A percentile compares a stretch with the other conserved stretches of the same genome.
phyloP scores from a whole-genome alignment of 2,888 invertebrate species.

The Panopea generosa region DNA sequence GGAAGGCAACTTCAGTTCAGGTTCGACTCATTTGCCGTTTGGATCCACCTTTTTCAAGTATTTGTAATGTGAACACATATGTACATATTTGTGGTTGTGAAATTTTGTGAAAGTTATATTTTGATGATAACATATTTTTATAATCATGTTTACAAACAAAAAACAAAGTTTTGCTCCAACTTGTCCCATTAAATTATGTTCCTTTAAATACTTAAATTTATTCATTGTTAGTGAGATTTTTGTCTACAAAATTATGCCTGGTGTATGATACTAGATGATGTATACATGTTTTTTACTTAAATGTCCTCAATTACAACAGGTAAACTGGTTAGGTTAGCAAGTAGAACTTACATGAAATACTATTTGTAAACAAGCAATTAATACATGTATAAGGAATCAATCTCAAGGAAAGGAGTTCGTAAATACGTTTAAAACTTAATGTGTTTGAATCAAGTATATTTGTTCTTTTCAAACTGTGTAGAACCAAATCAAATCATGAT shows the following conservation, averaged over 20 bases:
- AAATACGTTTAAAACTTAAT: slow-evolving; percentile 3
- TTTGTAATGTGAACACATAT: too few relatives aligned
- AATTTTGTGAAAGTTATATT: not conserved
- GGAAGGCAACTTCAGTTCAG: slow-evolving; percentile 3
- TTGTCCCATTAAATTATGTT: slow-evolving; percentile 1
- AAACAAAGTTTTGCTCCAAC: slow-evolving; percentile 1
- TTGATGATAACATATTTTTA: slow-evolving; percentile 3
- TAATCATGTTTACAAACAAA: slow-evolving; percentile 3
- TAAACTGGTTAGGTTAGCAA: slow-evolving; percentile 3
- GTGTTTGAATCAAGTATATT: slow-evolving; percentile 1
- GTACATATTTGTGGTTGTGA: slow-evolving; percentile 3
- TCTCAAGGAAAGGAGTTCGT: slow-evolving; percentile 3
- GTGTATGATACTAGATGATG: too few relatives aligned
- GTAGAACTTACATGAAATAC: slow-evolving; percentile 1
- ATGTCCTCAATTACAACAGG: slow-evolving; percentile 3
- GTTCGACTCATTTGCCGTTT: slow-evolving; percentile 1
- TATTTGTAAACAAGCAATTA: slow-evolving; percentile 3
- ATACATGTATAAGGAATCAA: slow-evolving; percentile 3
- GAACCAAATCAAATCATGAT: slow-evolving; percentile 3
- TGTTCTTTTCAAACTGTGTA: slow-evolving; percentile 2
- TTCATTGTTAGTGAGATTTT: slow-evolving; percentile 1
- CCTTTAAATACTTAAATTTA: slow-evolving; percentile 2
- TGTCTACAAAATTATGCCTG: slow-evolving; percentile 2
- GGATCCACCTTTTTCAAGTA: slow-evolving; percentile 3
- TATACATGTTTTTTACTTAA: slow-evolving; percentile 1